phyloP scores from a whole-genome alignment of 2,888 invertebrate genomes.

The Cheilosia impressa region DNA sequence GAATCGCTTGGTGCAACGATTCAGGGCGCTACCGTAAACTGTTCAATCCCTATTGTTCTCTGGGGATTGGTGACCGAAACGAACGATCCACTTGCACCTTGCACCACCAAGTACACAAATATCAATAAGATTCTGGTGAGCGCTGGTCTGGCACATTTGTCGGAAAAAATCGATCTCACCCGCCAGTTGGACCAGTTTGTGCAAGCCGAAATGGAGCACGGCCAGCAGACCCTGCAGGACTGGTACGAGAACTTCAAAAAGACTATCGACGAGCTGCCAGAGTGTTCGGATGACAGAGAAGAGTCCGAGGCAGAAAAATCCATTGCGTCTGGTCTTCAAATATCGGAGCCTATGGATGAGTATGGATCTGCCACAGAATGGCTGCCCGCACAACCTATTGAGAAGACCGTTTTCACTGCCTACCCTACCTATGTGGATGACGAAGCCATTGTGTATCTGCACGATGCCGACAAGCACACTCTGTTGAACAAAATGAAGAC shows the following conservation, averaged over 20 bases:
- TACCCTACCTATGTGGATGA: slow-evolving; percentile 87
- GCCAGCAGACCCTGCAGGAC: slow-evolving; percentile 77
- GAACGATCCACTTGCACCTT: slow-evolving; percentile 88
- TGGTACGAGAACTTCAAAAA: slow-evolving; percentile 74
- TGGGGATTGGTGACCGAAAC: slow-evolving; percentile 86
- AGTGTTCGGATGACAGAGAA: slow-evolving; percentile 27
- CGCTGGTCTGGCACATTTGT: slow-evolving; percentile 86
- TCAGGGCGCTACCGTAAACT: slow-evolving; percentile 77
- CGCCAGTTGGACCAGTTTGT: slow-evolving; percentile 76
- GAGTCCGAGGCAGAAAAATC: slow-evolving; percentile 59
- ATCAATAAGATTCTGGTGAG: slow-evolving; percentile 88
- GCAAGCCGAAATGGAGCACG: slow-evolving; percentile 75
- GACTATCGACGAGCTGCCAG: slow-evolving; percentile 78
- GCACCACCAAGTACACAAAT: slow-evolving; percentile 86
- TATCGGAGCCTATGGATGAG: slow-evolving; percentile 72
- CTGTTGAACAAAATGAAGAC: slow-evolving; percentile 85
- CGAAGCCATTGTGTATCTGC: slow-evolving; percentile 84
- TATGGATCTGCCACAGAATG: slow-evolving; percentile 84
- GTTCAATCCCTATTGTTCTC: slow-evolving; percentile 86
- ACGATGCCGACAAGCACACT: slow-evolving; percentile 78
- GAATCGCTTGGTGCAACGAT: slow-evolving; percentile 80
- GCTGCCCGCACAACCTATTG: slow-evolving; percentile 86
- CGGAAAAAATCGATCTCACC: slow-evolving; percentile 79
- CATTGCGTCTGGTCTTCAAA: slow-evolving; percentile 20
- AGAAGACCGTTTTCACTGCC: slow-evolving; percentile 85